Evolutionary conservation across 64 coral and sea anemone species (phyloP).

Genomic region (Porites australiensis): DNA sequence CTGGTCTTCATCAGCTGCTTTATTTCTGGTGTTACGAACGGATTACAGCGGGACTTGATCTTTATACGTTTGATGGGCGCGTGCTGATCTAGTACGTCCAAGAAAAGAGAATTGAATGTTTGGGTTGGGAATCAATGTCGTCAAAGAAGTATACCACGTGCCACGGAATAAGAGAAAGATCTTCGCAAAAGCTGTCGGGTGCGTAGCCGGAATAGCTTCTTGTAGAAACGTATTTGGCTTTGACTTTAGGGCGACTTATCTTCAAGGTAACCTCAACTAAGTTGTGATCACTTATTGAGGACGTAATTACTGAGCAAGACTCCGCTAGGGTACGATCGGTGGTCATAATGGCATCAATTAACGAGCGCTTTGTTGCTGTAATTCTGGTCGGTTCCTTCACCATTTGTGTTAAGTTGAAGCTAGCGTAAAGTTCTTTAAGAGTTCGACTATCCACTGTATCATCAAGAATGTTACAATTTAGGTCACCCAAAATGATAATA

Average conservation of each 20-base stretch:
- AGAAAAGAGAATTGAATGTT: conserved; percentile 41
- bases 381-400: too few relatives aligned
- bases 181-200: neutral
- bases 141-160: too few relatives aligned
- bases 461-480: too few relatives aligned
- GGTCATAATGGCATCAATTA: conserved; percentile 8
- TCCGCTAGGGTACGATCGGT: conserved; percentile 4
- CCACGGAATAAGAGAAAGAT: conserved; percentile 45
- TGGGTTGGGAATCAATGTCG: conserved; percentile 31
- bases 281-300: conserved; percentile 51
- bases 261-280: conserved; percentile 29
- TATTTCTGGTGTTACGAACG: too few relatives aligned
- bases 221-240: conserved; percentile 33
- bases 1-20: too few relatives aligned
- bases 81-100: too few relatives aligned
- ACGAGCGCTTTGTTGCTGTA: conserved; percentile 22
- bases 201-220: conserved; percentile 42
- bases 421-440: conserved; percentile 17
- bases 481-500: too few relatives aligned
- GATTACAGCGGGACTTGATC: conserved; percentile 43
- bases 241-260: too few relatives aligned
- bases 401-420: conserved; percentile 18
- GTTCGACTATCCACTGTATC: too few relatives aligned
- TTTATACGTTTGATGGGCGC: conserved; percentile 48
- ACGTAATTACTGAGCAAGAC: too few relatives aligned